phyloP scores from a whole-genome alignment of 92 coral and sea anemone species.

The Heteractis magnifica region DNA sequence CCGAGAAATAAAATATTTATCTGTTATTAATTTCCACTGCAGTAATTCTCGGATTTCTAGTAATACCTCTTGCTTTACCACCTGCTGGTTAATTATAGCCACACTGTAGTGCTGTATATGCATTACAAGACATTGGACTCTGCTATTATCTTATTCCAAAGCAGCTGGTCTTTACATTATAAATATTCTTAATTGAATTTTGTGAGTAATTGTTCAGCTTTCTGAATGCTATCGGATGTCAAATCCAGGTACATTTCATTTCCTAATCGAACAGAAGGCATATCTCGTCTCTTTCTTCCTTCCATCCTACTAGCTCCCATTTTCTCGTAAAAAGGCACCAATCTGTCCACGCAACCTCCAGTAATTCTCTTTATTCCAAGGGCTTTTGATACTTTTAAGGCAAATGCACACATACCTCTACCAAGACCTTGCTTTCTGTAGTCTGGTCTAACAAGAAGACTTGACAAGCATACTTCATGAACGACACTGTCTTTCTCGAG shows the following conservation, averaged over 20 bases:
- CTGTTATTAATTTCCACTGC: no score
- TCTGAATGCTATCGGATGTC: neutral
- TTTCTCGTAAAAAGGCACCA: constrained; percentile 48
- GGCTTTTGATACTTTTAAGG: constrained; percentile 26
- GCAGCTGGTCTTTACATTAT: neutral
- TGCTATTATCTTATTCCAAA: neutral
- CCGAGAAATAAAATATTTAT: no score
- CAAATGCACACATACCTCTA: constrained; percentile 57
- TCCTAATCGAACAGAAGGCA: constrained; percentile 55
- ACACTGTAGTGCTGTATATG: no score
- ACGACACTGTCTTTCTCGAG: neutral
- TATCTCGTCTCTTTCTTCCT: constrained; percentile 30
- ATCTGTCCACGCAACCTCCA: constrained; percentile 38
- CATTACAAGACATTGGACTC: no score
- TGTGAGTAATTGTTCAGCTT: constrained; percentile 12
- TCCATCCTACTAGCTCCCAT: constrained; percentile 45
- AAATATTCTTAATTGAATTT: neutral
- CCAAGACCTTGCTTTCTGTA: constrained; percentile 69
- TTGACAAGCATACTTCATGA: constrained; percentile 23
- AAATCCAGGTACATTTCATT: constrained; percentile 54
- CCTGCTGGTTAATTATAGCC: no score
- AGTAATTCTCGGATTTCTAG: no score
- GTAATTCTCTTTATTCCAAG: constrained; percentile 36
- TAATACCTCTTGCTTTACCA: no score
- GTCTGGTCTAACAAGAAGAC: constrained; percentile 59